Percentiles rank a stretch among this genome's conserved stretches.
Conservation (phyloP, 2,113 vertebrate genomes). For the Erythrocebus patas region DNA sequence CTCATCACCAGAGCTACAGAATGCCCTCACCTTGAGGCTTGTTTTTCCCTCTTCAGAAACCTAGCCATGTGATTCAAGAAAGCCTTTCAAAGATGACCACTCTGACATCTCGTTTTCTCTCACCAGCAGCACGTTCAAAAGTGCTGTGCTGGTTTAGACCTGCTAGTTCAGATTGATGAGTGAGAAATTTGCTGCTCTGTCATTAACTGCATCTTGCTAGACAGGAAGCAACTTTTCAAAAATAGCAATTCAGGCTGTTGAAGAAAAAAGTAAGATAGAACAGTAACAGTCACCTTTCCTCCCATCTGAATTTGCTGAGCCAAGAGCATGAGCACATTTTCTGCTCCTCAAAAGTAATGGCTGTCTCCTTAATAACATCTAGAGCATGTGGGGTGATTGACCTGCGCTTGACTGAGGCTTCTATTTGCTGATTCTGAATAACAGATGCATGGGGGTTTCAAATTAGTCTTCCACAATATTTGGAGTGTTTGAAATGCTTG, state of each 20-base stretch:
- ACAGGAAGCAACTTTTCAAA: constrained; percentile 54
- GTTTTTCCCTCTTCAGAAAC: constrained; percentile 21
- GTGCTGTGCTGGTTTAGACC: background rate
- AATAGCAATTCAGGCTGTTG: constrained; percentile 24
- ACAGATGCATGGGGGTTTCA: background rate
- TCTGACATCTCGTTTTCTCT: constrained; percentile 21
- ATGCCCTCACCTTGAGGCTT: background rate
- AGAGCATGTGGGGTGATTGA: background rate
- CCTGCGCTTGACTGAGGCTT: background rate
- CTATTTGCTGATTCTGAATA: background rate
- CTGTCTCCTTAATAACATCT: background rate
- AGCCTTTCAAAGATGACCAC: constrained; percentile 5
- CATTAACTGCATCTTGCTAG: constrained; percentile 52
- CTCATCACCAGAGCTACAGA: background rate
- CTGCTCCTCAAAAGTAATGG: background rate
- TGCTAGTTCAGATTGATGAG: constrained; percentile 34
- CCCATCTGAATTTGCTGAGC: background rate
- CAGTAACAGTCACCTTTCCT: background rate
- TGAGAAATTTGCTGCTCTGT: constrained; percentile 53
- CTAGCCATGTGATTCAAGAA: background rate
- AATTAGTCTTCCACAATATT: background rate
- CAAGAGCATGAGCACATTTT: background rate
- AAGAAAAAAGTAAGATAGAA: background rate
- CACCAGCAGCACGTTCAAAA: background rate
- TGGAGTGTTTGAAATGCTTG: background rate